phyloP scores from a whole-genome alignment of 1,140 invertebrate genomes.

The fruit fly (Drosophila melanogaster) region Release_6_plus_ISO1_MT NT_033779.5:2050501-2051000 shows the following conservation, averaged over 20 bases:
- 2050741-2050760: slow-evolving; percentile 43
- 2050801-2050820: slow-evolving; percentile 77
- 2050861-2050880: slow-evolving; percentile 49
- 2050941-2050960: slow-evolving; percentile 77
- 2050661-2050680: slow-evolving; percentile 81
- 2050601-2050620: slow-evolving; percentile 42
- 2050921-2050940: not conserved
- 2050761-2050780: slow-evolving; percentile 57
- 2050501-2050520: slow-evolving; percentile 63
- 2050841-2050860: slow-evolving; percentile 38
- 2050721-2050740: slow-evolving; percentile 19
- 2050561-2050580: slow-evolving; percentile 2
- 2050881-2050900: not conserved
- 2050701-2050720: slow-evolving; percentile 46
- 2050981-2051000: slow-evolving; percentile 11
- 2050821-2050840: slow-evolving; percentile 73
- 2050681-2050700: slow-evolving; percentile 69
- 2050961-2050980: slow-evolving; percentile 36
- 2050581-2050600: slow-evolving; percentile 32
- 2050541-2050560: slow-evolving; percentile 23
- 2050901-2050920: slow-evolving; percentile 7
- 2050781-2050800: slow-evolving; percentile 77
- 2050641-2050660: slow-evolving; percentile 81
- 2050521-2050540: slow-evolving; percentile 26
- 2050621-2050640: slow-evolving; percentile 72